A percentile compares a stretch with the other conserved stretches of the same genome.
Evolutionary conservation across 1,140 invertebrate species (phyloP).

Genomic region (Drosophila pachea): DNA sequence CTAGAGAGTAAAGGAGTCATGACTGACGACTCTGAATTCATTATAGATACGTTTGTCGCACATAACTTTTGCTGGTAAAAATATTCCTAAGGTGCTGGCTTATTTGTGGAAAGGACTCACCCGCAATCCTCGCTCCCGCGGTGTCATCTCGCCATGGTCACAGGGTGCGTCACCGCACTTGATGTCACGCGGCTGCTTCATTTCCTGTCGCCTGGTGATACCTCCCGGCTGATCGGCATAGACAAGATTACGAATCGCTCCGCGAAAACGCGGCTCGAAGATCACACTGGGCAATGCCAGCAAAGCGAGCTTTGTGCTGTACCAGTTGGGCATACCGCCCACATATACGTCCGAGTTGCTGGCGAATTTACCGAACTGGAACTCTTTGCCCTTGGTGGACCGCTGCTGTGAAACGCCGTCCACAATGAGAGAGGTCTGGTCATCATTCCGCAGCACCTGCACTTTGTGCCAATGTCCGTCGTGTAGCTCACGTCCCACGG

Average conservation of each 20-base stretch:
- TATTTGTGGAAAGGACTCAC: slow-evolving; percentile 38
- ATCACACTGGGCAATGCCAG: slow-evolving; percentile 92
- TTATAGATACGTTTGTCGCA: neutral
- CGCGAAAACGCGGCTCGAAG: slow-evolving; percentile 93
- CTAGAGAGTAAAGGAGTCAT: neutral
- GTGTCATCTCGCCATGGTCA: slow-evolving; percentile 69
- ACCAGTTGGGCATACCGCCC: slow-evolving; percentile 93
- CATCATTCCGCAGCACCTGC: slow-evolving; percentile 85
- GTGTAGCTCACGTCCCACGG: slow-evolving; percentile 90
- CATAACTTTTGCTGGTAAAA: too few species aligned
- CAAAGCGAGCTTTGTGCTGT: slow-evolving; percentile 89
- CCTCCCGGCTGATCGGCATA: slow-evolving; percentile 89
- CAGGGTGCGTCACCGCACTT: slow-evolving; percentile 79
- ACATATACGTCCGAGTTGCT: slow-evolving; percentile 95
- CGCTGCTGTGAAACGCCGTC: slow-evolving; percentile 88
- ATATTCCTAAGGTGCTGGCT: too few species aligned
- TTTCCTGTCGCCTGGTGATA: slow-evolving; percentile 86
- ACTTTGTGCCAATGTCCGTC: slow-evolving; percentile 96
- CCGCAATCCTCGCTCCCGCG: slow-evolving; percentile 71
- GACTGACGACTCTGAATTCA: too few species aligned
- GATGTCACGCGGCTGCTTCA: slow-evolving; percentile 86
- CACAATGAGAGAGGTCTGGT: slow-evolving; percentile 89
- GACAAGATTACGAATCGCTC: slow-evolving; percentile 90
- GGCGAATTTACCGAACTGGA: slow-evolving; percentile 89
- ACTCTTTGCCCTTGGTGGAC: slow-evolving; percentile 89